phyloP scores from a whole-genome alignment of 2,113 vertebrate species.

The Chaetops frenatus region DNA sequence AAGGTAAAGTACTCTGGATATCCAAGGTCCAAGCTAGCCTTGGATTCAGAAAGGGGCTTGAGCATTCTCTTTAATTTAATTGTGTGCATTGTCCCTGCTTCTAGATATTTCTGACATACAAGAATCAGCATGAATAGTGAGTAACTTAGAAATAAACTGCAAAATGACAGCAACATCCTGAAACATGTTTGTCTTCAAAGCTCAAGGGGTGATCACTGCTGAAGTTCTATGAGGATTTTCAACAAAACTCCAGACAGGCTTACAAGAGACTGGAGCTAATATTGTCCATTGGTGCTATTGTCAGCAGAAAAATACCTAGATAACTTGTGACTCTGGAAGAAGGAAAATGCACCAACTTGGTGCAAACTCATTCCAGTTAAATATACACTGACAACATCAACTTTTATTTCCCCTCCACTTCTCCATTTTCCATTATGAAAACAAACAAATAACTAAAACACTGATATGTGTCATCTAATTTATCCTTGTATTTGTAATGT shows the following conservation, averaged over 20 bases:
- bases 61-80: neutral
- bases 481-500: conserved; percentile 43
- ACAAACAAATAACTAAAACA: neutral
- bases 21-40: neutral
- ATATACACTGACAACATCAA: neutral
- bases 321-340: conserved; percentile 25
- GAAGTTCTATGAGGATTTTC: neutral
- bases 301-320: neutral
- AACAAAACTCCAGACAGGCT: neutral
- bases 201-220: neutral
- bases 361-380: conserved; percentile 34
- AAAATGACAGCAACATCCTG: neutral
- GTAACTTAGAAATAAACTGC: neutral
- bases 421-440: neutral
- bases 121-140: neutral
- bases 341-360: neutral
- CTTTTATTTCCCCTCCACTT: neutral
- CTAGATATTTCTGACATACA: neutral
- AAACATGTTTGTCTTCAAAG: neutral
- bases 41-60: neutral
- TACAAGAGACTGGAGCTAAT: neutral
- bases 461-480: conserved; percentile 30
- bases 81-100: neutral
- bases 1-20: neutral
- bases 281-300: neutral